A percentile compares a stretch with the other conserved stretches of the same genome.
Conservation (phyloP, 2,113 vertebrate genomes). For the Paramormyrops kingsleyae region DNA sequence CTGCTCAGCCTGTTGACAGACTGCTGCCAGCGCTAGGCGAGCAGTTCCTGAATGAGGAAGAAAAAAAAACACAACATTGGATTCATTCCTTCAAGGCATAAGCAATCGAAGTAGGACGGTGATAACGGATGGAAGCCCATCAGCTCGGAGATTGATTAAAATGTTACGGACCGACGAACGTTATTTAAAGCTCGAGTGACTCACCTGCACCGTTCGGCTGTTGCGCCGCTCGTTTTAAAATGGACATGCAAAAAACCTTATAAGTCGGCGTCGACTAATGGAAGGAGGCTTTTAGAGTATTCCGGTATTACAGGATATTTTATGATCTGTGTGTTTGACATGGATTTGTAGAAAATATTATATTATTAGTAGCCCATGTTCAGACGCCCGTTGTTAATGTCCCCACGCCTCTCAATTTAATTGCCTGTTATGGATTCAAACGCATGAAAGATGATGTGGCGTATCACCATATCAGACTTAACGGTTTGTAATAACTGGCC, state of each 20-base stretch:
- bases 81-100: constrained; percentile 30
- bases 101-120: constrained; percentile 40
- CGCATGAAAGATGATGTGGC: neutral
- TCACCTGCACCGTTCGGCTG: too few relatives aligned
- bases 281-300: neutral
- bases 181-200: neutral
- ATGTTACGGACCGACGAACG: neutral
- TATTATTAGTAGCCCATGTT: neutral
- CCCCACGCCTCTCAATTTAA: neutral
- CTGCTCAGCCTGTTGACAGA: constrained; percentile 52
- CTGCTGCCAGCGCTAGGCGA: constrained; percentile 21
- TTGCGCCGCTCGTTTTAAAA: neutral
- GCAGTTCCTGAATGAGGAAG: constrained; percentile 47
- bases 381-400: neutral
- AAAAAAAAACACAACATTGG: constrained; percentile 16
- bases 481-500: neutral
- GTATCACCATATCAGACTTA: neutral
- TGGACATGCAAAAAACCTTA: neutral
- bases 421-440: neutral
- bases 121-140: neutral
- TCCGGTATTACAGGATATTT: neutral
- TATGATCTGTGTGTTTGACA: neutral
- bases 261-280: neutral
- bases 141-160: constrained; percentile 14
- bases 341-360: neutral